A percentile compares a stretch with the other conserved stretches of the same genome.
Evolutionary conservation across 37 sponge, comb jelly and placozoan species (phyloP).

Genomic region (Haliclona indistincta): DNA sequence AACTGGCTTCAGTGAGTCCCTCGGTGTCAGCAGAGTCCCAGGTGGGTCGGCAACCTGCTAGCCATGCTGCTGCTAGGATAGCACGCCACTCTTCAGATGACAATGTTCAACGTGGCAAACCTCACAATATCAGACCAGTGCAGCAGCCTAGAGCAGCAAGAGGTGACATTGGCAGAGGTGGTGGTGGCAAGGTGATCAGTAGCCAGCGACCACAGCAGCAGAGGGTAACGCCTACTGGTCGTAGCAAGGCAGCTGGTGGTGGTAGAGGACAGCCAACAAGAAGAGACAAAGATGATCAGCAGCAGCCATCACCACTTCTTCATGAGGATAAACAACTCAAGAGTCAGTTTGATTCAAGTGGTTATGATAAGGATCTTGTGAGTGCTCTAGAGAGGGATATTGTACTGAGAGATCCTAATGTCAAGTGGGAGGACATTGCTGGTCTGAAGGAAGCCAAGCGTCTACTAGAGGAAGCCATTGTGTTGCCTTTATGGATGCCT

Average conservation of each 20-base stretch:
- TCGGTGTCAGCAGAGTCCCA: too few relatives aligned
- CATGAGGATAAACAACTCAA: conserved; percentile 87
- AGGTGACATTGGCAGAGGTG: conserved; percentile 18
- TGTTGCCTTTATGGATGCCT: conserved; percentile 96
- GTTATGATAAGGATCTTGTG: conserved; percentile 95
- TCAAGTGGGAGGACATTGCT: conserved; percentile 96
- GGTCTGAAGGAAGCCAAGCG: conserved; percentile 93
- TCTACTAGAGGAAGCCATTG: conserved; percentile 96
- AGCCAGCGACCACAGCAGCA: neutral
- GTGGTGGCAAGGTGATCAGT: conserved; percentile 14
- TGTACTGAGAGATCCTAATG: conserved; percentile 84
- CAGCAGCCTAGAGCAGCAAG: neutral
- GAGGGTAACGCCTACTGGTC: neutral
- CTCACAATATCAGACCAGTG: conserved; percentile 2
- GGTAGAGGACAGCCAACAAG: neutral
- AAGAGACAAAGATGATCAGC: neutral
- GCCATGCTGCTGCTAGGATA: conserved; percentile 88
- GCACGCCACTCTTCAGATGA: conserved; percentile 54
- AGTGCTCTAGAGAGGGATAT: conserved; percentile 94
- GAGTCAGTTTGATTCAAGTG: conserved; percentile 71
- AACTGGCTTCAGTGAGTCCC: neutral
- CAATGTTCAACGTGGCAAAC: conserved; percentile 7
- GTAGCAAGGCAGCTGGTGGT: neutral
- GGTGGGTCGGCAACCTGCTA: neutral
- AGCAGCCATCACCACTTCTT: neutral